A percentile compares a stretch with the other conserved stretches of the same genome.
Evolutionary conservation across 2,797 vertebrate genomes (phyloP).

Genomic region (Malurus leucopterus): DNA sequence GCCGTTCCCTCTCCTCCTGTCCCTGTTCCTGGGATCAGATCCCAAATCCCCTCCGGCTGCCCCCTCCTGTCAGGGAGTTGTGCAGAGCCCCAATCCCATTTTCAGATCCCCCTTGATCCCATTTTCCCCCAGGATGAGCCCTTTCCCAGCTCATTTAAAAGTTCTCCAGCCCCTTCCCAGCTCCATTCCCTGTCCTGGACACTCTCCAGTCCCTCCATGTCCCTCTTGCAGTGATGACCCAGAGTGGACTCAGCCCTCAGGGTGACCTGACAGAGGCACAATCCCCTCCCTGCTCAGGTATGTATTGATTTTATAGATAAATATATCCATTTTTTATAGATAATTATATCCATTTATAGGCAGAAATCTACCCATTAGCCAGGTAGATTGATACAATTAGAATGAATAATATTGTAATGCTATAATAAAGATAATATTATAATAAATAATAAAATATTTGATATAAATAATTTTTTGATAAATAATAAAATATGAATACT

Average conservation of each 20-base stretch:
- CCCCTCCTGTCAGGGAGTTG: not conserved
- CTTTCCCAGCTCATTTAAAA: not conserved
- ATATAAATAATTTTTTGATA: no score
- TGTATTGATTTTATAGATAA: accelerated
- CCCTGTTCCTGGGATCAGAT: not conserved
- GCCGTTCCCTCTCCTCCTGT: not conserved
- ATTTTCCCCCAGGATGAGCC: not conserved
- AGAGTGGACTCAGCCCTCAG: not conserved
- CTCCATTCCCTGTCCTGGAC: accelerated
- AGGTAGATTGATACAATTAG: accelerated
- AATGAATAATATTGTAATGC: not conserved
- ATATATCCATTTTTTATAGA: not conserved
- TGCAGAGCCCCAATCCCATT: not conserved
- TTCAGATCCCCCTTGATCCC: not conserved
- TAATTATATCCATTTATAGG: not conserved
- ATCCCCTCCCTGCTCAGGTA: not conserved
- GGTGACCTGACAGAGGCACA: not conserved
- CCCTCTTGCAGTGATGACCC: not conserved
- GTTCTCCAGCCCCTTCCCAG: not conserved
- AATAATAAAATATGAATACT: no score
- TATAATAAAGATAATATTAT: no score
- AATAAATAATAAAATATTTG: no score
- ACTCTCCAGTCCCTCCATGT: not conserved
- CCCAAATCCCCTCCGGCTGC: accelerated
- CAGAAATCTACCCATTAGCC: not conserved